Evolutionary conservation across 2,888 invertebrate genomes (phyloP).

Genomic region (Doris montereyensis): DNA sequence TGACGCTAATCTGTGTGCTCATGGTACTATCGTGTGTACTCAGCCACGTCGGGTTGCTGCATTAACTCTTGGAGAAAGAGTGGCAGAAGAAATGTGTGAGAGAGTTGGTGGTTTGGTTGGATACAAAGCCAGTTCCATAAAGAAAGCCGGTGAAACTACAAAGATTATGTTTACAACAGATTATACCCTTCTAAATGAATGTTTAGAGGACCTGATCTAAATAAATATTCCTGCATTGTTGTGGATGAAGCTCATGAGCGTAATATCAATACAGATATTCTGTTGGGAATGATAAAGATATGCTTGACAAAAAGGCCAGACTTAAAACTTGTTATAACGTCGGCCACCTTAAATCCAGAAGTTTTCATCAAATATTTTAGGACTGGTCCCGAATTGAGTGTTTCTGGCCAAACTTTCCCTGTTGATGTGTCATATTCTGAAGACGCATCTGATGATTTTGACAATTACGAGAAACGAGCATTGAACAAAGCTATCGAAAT

Average conservation of each 20-base stretch:
- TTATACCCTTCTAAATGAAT: slow-evolving; percentile 69
- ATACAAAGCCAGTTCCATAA: slow-evolving; percentile 63
- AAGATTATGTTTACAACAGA: slow-evolving; percentile 70
- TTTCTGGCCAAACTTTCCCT: slow-evolving; percentile 70
- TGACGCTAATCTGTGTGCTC: slow-evolving; percentile 55
- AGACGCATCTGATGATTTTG: slow-evolving; percentile 41
- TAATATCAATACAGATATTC: slow-evolving; percentile 70
- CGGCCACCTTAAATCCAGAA: slow-evolving; percentile 71
- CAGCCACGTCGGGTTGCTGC: slow-evolving; percentile 73
- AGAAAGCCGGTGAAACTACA: slow-evolving; percentile 49
- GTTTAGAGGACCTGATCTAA: slow-evolving; percentile 59
- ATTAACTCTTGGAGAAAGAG: slow-evolving; percentile 67
- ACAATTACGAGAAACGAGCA: slow-evolving; percentile 57
- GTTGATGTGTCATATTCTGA: slow-evolving; percentile 65
- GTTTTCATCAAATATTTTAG: slow-evolving; percentile 68
- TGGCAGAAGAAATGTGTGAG: slow-evolving; percentile 65
- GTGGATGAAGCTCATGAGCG: slow-evolving; percentile 73
- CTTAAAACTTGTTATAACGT: slow-evolving; percentile 69
- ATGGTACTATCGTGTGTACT: slow-evolving; percentile 68
- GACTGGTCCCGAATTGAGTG: slow-evolving; percentile 57
- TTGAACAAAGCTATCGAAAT: slow-evolving; percentile 62
- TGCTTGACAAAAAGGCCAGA: slow-evolving; percentile 59
- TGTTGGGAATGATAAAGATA: slow-evolving; percentile 70
- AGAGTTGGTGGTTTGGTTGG: slow-evolving; percentile 64
- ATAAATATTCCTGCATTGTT: slow-evolving; percentile 61